phyloP scores from a whole-genome alignment of 2,888 invertebrate genomes.

The Drosophila engyochracea region DNA sequence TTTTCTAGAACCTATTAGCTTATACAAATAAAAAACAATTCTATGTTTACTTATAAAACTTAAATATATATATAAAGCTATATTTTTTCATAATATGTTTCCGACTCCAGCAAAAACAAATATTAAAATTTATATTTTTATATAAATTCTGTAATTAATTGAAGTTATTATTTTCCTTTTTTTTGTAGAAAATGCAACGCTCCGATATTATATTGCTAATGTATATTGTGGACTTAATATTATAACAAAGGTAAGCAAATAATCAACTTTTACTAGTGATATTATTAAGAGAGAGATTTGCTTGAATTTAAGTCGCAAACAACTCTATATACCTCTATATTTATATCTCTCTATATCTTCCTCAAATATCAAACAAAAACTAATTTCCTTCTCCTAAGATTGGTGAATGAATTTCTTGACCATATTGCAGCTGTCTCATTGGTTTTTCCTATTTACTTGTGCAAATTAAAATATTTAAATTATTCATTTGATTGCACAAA shows the following conservation, averaged over 20 bases:
- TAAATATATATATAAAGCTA: no score
- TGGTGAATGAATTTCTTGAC: background rate
- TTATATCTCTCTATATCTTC: background rate
- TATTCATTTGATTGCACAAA: background rate
- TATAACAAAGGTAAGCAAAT: conserved; percentile 1
- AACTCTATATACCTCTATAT: background rate
- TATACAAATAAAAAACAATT: background rate
- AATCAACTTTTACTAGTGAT: background rate
- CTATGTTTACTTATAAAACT: no score
- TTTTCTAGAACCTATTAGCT: background rate
- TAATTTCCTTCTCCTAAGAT: background rate
- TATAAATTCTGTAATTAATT: no score
- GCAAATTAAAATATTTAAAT: background rate
- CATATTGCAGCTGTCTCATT: background rate
- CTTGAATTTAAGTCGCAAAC: background rate
- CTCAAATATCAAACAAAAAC: background rate
- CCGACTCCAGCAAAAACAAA: no score
- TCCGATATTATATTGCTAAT: background rate
- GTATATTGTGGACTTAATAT: background rate
- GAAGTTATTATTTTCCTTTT: background rate
- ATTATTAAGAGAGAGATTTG: background rate
- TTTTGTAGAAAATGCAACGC: background rate
- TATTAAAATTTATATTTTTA: no score
- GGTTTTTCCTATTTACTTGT: background rate
- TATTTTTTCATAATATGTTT: no score